A percentile compares a stretch with the other conserved stretches of the same genome.
phyloP scores from a whole-genome alignment of 2,888 invertebrate species.

The Coleophora flavipennella region DNA sequence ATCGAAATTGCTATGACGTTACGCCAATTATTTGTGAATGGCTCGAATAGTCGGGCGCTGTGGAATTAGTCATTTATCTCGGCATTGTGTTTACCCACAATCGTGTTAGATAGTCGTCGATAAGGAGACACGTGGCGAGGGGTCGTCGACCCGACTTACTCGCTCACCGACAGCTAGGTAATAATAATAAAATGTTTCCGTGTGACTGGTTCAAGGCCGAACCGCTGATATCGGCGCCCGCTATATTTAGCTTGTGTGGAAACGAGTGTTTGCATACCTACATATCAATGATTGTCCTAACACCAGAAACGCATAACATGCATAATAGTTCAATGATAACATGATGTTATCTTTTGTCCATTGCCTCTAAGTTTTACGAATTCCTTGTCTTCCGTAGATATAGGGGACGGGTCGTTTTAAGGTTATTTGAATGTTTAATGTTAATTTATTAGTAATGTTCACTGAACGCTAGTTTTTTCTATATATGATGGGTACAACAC shows the following conservation, averaged over 20 bases:
- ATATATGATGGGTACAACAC: too few relatives aligned
- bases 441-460: too few relatives aligned
- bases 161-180: conserved; percentile 72
- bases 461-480: too few relatives aligned
- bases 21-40: conserved; percentile 64
- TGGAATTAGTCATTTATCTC: conserved; percentile 72
- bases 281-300: conserved; percentile 34
- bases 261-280: conserved; percentile 43
- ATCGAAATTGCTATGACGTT: conserved; percentile 48
- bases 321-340: too few relatives aligned
- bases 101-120: conserved; percentile 73
- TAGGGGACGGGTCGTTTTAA: too few relatives aligned
- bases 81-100: conserved; percentile 68
- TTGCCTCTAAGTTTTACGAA: too few relatives aligned
- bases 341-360: too few relatives aligned
- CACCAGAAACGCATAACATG: too few relatives aligned
- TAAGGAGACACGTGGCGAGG: conserved; percentile 71
- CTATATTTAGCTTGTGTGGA: conserved; percentile 68
- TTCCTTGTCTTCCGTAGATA: too few relatives aligned
- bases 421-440: too few relatives aligned
- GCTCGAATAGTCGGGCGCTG: conserved; percentile 55
- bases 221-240: conserved; percentile 71
- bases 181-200: conserved; percentile 74
- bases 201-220: conserved; percentile 74
- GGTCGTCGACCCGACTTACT: conserved; percentile 71